Percentiles rank a stretch among this genome's conserved stretches.
Conservation (phyloP, 2,113 vertebrate species). For the Desmodus rotundus region DNA sequence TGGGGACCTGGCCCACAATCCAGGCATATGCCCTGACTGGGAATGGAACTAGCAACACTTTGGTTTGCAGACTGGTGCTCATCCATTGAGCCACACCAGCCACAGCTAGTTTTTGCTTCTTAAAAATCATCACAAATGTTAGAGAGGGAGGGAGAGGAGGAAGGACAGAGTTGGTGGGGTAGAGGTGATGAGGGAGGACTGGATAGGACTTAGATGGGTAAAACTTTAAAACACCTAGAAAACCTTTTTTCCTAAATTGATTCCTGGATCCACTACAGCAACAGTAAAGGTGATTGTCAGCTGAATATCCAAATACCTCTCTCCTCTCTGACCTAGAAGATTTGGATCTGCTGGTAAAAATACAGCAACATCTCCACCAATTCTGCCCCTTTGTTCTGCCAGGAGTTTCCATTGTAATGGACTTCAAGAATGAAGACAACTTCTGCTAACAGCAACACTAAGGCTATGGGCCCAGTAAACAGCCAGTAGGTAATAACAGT, state of each 20-base stretch:
- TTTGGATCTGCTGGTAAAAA: not conserved
- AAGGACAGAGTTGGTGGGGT: not conserved
- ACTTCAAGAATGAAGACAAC: not conserved
- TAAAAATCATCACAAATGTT: not conserved
- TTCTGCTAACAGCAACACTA: not conserved
- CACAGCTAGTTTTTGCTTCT: not conserved
- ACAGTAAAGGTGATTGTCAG: not conserved
- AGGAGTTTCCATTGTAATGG: not conserved
- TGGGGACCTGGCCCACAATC: no score
- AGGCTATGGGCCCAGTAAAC: not conserved
- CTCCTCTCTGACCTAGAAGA: not conserved
- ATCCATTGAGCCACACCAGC: no score
- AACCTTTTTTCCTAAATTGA: not conserved
- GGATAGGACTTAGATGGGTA: not conserved
- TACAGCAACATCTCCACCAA: not conserved
- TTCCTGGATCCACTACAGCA: not conserved
- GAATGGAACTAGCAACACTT: no score
- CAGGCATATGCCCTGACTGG: no score
- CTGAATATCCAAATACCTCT: not conserved
- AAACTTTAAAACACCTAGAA: not conserved
- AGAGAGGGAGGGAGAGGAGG: fast-evolving
- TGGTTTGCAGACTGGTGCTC: no score
- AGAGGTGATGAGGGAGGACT: not conserved
- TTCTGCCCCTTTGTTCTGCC: not conserved
- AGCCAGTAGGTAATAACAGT: not conserved